These are phyloP conservation scores for Herpailurus yagouaroundi DNA, from an alignment of 2,113 vertebrate genomes.

Conservation along the genomic window DNA sequence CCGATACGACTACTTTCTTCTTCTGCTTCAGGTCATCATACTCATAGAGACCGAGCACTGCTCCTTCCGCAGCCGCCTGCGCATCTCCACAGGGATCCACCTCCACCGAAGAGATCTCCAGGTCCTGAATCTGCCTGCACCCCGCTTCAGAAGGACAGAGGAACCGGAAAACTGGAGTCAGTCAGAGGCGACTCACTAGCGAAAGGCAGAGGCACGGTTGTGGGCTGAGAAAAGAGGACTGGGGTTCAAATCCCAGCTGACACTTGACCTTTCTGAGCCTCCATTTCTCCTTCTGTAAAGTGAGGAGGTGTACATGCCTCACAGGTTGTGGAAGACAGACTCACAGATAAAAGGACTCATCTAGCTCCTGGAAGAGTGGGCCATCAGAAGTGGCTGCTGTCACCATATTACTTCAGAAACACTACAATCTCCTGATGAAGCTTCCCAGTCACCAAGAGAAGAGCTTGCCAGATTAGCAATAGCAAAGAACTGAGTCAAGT, in stretches of 20 bases:
- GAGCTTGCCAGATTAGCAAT: background rate
- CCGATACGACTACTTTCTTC: conserved; percentile 90
- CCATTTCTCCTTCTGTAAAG: background rate
- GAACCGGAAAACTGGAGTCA: background rate
- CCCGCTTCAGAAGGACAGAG: conserved; percentile 85
- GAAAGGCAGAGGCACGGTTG: background rate
- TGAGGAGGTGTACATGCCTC: background rate
- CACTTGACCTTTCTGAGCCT: background rate
- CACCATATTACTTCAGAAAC: background rate
- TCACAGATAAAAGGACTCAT: background rate
- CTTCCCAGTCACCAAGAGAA: background rate
- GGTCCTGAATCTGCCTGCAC: conserved; percentile 93
- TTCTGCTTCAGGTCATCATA: conserved; percentile 95
- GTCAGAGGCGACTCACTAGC: background rate
- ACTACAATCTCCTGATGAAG: background rate
- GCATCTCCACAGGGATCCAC: conserved; percentile 96
- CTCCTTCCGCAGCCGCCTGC: conserved; percentile 96
- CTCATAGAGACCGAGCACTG: conserved; percentile 93
- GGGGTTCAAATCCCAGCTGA: background rate
- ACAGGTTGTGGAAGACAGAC: background rate
- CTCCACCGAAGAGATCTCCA: conserved; percentile 92
- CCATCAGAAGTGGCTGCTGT: no score
- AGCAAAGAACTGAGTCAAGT: background rate
- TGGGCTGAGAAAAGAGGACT: background rate
- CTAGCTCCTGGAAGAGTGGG: background rate